These are phyloP conservation scores for Calypte anna DNA, from an alignment of 2,113 vertebrate species.

Conservation along the genomic window DNA sequence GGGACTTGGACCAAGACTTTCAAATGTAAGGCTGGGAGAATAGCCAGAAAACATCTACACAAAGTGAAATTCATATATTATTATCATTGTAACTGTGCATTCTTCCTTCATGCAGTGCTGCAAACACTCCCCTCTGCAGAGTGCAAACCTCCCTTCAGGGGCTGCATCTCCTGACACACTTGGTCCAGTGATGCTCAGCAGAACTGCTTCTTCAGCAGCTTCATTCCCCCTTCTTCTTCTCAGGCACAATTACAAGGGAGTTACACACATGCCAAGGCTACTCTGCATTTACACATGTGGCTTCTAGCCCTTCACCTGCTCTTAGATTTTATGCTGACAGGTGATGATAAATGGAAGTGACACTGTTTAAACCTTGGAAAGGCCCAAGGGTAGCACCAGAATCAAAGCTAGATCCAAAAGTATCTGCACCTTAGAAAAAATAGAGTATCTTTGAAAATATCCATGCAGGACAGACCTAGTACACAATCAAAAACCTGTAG, in stretches of 20 bases:
- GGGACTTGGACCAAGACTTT: neutral
- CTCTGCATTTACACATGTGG: neutral
- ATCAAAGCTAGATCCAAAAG: neutral
- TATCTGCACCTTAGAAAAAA: neutral
- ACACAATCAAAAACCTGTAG: neutral
- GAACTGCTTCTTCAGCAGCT: neutral
- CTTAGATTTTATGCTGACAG: neutral
- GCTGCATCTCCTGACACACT: neutral
- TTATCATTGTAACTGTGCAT: neutral
- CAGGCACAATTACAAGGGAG: neutral
- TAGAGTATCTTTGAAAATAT: neutral
- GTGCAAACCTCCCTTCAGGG: neutral
- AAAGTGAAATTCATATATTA: neutral
- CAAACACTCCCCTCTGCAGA: fast-evolving
- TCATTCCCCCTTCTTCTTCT: neutral
- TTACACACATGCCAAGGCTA: neutral
- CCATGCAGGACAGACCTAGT: neutral
- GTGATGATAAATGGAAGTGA: neutral
- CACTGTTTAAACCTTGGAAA: neutral
- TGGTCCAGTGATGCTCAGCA: neutral
- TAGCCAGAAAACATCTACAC: neutral
- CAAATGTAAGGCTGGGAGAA: neutral
- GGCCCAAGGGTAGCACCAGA: neutral
- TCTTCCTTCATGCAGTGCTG: neutral
- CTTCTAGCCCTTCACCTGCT: neutral